Evolutionary conservation across 2,797 vertebrate genomes (phyloP).

Genomic region (Melanotaenia parkinsoni): DNA sequence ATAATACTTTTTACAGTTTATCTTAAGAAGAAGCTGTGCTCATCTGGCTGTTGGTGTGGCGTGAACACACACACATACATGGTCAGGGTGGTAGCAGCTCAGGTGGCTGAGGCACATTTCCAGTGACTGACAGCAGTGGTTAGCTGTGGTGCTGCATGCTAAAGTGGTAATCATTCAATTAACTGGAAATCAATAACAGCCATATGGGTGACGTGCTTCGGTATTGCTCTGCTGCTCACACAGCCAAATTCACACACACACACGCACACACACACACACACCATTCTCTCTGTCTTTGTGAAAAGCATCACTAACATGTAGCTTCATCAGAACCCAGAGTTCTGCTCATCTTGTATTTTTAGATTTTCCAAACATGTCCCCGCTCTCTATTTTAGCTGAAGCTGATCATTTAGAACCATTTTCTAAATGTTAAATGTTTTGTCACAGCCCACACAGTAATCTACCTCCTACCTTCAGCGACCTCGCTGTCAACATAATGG

Average conservation of each 20-base stretch:
- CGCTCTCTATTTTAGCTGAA: neutral
- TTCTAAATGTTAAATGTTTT: slow-evolving; percentile 7
- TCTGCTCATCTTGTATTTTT: too few relatives aligned
- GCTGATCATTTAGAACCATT: slow-evolving; percentile 1
- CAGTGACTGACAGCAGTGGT: slow-evolving; percentile 46
- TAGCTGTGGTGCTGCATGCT: slow-evolving; percentile 54
- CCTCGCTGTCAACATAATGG: slow-evolving; percentile 48
- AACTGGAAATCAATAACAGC: slow-evolving; percentile 66
- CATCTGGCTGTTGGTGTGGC: too few relatives aligned
- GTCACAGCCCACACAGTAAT: slow-evolving; percentile 39
- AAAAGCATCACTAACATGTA: neutral
- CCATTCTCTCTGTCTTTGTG: neutral
- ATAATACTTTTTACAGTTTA: too few relatives aligned
- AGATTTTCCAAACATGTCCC: neutral
- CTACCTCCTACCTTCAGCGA: slow-evolving; percentile 1
- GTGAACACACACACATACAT: too few relatives aligned
- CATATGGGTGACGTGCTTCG: slow-evolving; percentile 50
- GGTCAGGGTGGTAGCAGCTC: neutral
- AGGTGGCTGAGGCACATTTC: slow-evolving; percentile 11
- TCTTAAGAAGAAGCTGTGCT: too few relatives aligned
- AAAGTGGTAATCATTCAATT: slow-evolving; percentile 64
- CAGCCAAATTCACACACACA: neutral
- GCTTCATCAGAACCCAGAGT: neutral
- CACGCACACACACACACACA: slow-evolving; percentile 14
- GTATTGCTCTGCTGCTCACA: slow-evolving; percentile 47